Percentiles rank a stretch among this genome's conserved stretches.
phyloP scores from a whole-genome alignment of 2,113 vertebrate genomes.

The Salvelinus fontinalis region DNA sequence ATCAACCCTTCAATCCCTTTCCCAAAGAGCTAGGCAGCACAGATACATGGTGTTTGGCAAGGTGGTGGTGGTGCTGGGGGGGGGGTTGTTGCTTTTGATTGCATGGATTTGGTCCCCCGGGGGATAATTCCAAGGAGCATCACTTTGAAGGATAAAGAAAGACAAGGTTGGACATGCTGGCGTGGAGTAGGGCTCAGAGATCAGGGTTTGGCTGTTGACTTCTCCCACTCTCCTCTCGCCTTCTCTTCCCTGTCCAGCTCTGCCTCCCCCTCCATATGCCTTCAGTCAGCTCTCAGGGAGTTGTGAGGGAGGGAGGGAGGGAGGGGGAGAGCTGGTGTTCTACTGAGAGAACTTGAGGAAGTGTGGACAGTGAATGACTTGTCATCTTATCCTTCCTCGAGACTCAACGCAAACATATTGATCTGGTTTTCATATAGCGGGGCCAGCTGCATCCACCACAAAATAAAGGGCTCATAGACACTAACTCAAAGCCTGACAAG shows the following conservation, averaged over 20 bases:
- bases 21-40: conserved; percentile 23
- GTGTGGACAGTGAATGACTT: conserved; percentile 50
- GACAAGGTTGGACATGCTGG: conserved; percentile 21
- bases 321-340: conserved; percentile 50
- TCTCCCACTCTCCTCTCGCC: conserved; percentile 32
- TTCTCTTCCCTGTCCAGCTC: not conserved
- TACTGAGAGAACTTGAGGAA: conserved; percentile 48
- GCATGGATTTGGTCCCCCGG: conserved; percentile 48
- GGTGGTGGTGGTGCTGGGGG: not conserved
- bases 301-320: conserved; percentile 8
- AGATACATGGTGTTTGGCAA: conserved; percentile 38
- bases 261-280: conserved; percentile 7
- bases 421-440: conserved; percentile 49
- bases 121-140: conserved; percentile 37
- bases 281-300: conserved; percentile 12
- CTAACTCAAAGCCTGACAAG: conserved; percentile 52
- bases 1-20: conserved; percentile 26
- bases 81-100: conserved; percentile 37
- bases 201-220: conserved; percentile 50
- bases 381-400: conserved; percentile 44
- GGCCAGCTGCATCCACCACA: conserved; percentile 34
- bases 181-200: conserved; percentile 31
- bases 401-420: conserved; percentile 61
- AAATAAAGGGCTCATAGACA: conserved; percentile 51
- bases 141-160: conserved; percentile 47